Conservation (phyloP, 2,113 vertebrate species). For the Antigone vipio region DNA sequence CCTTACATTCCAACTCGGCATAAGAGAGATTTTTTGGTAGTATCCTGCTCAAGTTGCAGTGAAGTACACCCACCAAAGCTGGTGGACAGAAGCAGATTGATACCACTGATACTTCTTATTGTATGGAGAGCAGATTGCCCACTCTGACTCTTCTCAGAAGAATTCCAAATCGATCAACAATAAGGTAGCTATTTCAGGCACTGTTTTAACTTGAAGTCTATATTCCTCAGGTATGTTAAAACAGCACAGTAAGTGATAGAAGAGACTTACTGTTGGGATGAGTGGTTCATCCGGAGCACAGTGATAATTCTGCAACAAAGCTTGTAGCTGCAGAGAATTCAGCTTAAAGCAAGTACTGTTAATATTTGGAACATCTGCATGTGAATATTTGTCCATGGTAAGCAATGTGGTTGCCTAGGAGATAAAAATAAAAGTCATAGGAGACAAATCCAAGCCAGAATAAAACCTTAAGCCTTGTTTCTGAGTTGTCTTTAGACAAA, state of each 20-base stretch:
- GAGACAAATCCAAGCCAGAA: not conserved
- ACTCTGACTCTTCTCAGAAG: not conserved
- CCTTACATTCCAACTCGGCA: not conserved
- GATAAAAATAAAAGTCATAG: not conserved
- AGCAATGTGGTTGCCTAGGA: slow-evolving; percentile 92
- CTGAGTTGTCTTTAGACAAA: not conserved
- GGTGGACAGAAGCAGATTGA: not conserved
- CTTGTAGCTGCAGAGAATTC: slow-evolving; percentile 95
- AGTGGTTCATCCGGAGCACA: slow-evolving; percentile 96
- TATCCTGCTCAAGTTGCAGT: not conserved
- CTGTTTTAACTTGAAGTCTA: not conserved
- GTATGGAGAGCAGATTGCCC: not conserved
- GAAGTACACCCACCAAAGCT: not conserved
- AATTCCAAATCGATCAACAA: not conserved
- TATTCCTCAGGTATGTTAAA: not conserved
- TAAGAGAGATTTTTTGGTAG: not conserved
- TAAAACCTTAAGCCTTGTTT: not conserved
- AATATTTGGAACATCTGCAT: slow-evolving; percentile 90
- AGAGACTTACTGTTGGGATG: slow-evolving; percentile 87
- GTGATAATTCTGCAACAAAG: slow-evolving; percentile 94
- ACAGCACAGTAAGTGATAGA: not conserved
- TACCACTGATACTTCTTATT: not conserved
- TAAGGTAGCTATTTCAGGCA: not conserved
- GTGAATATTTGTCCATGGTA: slow-evolving; percentile 97
- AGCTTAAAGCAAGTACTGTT: slow-evolving; percentile 98